Conservation (phyloP, 2,888 invertebrate species). For the Himalopsyche kuldschensis region DNA sequence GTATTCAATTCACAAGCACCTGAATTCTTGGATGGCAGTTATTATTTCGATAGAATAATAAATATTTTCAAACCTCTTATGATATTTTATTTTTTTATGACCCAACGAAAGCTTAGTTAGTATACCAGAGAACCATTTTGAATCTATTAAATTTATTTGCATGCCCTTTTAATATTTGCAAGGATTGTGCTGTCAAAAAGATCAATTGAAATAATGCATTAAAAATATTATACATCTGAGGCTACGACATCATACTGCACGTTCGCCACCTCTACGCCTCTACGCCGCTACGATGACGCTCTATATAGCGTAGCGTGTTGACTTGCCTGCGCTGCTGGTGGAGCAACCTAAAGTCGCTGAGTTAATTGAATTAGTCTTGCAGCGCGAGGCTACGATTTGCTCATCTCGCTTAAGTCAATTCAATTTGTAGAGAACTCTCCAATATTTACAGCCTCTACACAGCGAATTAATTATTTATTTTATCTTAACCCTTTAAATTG, state of each 20-base stretch:
- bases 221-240: no score
- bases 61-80: no score
- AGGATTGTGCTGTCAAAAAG: no score
- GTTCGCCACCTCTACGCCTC: not conserved
- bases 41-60: no score
- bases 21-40: no score
- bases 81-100: no score
- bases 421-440: slow-evolving; percentile 26
- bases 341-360: not conserved
- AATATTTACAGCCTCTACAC: slow-evolving; percentile 13
- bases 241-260: not conserved
- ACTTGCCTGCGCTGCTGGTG: not conserved
- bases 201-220: no score
- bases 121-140: no score
- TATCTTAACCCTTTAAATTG: not conserved
- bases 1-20: no score
- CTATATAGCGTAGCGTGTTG: not conserved
- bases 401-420: slow-evolving; percentile 30
- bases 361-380: slow-evolving; percentile 27
- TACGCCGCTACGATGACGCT: not conserved
- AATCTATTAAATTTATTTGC: no score
- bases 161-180: no score
- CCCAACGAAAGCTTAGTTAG: no score
- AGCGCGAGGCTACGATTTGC: slow-evolving; percentile 16
- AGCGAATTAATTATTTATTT: not conserved